Base-by-base conservation (phyloP, 2,113 vertebrate genomes). In the Poeciliopsis retropinna region DNA sequence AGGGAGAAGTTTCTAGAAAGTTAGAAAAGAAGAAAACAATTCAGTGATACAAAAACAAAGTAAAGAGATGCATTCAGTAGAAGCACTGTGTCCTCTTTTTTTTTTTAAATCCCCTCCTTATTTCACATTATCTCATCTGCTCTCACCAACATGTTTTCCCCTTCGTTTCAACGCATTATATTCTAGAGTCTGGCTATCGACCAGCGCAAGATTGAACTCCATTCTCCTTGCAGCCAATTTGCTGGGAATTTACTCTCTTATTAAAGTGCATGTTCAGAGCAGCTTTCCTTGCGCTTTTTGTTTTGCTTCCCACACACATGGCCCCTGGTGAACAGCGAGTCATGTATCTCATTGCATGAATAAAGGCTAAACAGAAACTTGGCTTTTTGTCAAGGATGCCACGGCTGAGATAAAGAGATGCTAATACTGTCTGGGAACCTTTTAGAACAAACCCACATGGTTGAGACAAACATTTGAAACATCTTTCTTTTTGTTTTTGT, bases 261-360 rank as follows among this genome's bases (percentile, higher is more conserved):
- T 91, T 92, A 75, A 91, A 89, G 78, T 77, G 70, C 66, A 72
- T 78, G 80, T 83, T 89, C 75, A 74, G 68, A 51, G 14, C 63
- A 27, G 84, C 85, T 84, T 85, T 78, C 67, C 66, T 82, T 54
- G 73, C 44, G 34, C 34, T 64, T 30, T 76, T 37, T 74, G 25
- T 37, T 47, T 30, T 10, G 8, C 8, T 4, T 15, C 0, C 34
- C 31, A 27, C 34, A 37, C 64, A 67, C 32, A 14, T 19, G 0
- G 13, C 78, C 73, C 65, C 77, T 32, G 27, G 69, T 10, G 70
- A 87, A 68, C 54, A 70, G 41, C 67, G 67, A 54, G 60, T 60
- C 73, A 73, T 22, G 14, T 81, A 70, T 78, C 47, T 66, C 66
- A 39, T 72, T 84, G 66, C 84, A 73, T 87, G 85, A 86, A 60